Conservation (phyloP, 2,797 vertebrate genomes). For the Chelmon rostratus region DNA sequence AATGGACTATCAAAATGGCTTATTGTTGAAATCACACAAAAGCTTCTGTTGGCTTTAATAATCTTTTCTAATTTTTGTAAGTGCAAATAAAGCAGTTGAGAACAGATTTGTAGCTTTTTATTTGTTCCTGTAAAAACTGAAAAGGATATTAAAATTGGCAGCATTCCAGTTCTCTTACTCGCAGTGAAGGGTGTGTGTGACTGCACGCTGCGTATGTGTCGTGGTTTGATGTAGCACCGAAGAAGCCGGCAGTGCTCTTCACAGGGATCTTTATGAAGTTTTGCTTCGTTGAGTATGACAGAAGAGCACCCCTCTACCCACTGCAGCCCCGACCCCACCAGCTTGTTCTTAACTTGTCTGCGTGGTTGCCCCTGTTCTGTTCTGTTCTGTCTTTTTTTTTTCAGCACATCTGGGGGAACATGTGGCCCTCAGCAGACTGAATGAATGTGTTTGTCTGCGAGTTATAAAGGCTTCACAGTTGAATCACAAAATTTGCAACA, state of each 20-base stretch:
- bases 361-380: conserved; percentile 4
- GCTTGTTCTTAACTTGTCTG: conserved; percentile 27
- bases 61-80: conserved; percentile 71
- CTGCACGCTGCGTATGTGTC: neutral
- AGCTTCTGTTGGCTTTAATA: conserved; percentile 36
- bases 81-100: conserved; percentile 70
- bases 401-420: conserved; percentile 58
- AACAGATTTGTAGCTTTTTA: conserved; percentile 65
- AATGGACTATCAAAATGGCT: conserved; percentile 49
- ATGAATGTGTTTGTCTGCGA: conserved; percentile 47
- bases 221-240: neutral
- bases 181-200: conserved; percentile 27
- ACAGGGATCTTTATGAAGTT: conserved; percentile 29
- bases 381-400: conserved; percentile 6
- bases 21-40: conserved; percentile 43
- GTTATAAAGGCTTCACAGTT: conserved; percentile 25
- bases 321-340: conserved; percentile 7
- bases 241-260: conserved; percentile 36
- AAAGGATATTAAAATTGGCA: conserved; percentile 50
- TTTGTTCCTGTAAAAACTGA: conserved; percentile 58
- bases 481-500: conserved; percentile 24
- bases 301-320: conserved; percentile 12
- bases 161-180: conserved; percentile 48
- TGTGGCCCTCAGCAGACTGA: conserved; percentile 49
- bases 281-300: conserved; percentile 1